Evolutionary conservation across 2,113 vertebrate species (phyloP).

Genomic region (Callithrix jacchus): DNA sequence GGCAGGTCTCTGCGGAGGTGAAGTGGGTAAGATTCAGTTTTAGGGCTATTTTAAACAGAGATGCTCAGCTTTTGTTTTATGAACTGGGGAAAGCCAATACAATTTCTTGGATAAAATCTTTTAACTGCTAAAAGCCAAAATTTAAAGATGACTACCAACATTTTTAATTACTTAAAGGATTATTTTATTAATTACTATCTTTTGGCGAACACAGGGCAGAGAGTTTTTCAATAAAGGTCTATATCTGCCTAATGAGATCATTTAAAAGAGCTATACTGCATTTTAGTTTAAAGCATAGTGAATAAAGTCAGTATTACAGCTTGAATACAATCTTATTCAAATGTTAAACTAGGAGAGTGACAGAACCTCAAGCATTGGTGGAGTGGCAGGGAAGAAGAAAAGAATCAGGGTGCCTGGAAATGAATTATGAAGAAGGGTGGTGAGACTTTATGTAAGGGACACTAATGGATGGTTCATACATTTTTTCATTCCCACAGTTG

Average conservation of each 20-base stretch:
- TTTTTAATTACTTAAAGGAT: not conserved
- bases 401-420: not conserved
- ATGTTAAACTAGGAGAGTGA: not conserved
- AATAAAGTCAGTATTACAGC: not conserved
- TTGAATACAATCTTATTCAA: not conserved
- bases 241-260: not conserved
- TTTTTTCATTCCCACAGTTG: not conserved
- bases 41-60: not conserved
- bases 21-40: not conserved
- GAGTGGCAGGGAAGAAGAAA: not conserved
- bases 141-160: not conserved
- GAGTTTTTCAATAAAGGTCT: not conserved
- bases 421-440: slow-evolving; percentile 54
- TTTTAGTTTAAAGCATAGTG: not conserved
- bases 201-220: not conserved
- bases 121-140: not conserved
- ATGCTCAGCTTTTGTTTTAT: not conserved
- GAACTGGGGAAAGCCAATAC: not conserved
- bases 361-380: not conserved
- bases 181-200: slow-evolving; percentile 1
- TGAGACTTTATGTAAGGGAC: slow-evolving; percentile 63
- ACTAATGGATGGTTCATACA: slow-evolving; percentile 49
- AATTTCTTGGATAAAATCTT: not conserved
- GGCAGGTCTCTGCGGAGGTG: not conserved
- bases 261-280: not conserved